phyloP scores from a whole-genome alignment of 92 coral and sea anemone genomes.

The Siderastrea radians region DNA sequence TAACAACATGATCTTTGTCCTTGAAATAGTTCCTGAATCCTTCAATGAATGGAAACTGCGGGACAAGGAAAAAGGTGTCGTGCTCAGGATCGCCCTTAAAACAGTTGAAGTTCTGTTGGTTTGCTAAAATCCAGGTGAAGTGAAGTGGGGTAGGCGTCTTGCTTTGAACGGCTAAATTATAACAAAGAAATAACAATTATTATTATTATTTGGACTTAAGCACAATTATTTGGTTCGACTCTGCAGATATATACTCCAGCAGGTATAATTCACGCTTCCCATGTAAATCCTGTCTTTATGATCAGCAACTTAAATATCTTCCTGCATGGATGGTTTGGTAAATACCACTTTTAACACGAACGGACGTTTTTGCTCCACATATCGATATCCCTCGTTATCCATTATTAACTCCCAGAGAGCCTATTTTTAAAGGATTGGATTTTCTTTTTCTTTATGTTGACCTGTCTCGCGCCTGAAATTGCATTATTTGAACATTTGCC shows the following conservation, averaged over 20 bases:
- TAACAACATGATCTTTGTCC: not conserved
- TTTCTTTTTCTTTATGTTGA: not conserved
- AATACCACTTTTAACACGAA: no score
- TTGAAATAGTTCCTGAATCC: constrained; percentile 52
- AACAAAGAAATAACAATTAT: not conserved
- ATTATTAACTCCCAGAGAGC: no score
- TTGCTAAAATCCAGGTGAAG: constrained; percentile 73
- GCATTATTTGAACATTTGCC: constrained; percentile 11
- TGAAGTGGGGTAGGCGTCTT: not conserved
- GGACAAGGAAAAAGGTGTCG: constrained; percentile 42
- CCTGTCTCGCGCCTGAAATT: not conserved
- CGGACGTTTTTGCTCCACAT: no score
- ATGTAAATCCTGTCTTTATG: no score
- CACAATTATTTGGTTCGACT: not conserved
- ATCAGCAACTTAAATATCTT: no score
- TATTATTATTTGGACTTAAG: not conserved
- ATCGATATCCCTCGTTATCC: no score
- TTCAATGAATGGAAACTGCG: constrained; percentile 76
- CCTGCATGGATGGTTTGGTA: no score
- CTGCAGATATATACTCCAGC: not conserved
- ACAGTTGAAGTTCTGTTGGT: constrained; percentile 28
- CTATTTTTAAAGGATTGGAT: no score
- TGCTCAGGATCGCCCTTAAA: constrained; percentile 36
- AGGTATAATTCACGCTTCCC: no score
- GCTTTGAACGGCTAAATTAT: constrained; percentile 10